Percentiles rank a stretch among this genome's conserved stretches.
Evolutionary conservation across 2,113 vertebrate species (phyloP).

Genomic region (Mormyrus iriodes): DNA sequence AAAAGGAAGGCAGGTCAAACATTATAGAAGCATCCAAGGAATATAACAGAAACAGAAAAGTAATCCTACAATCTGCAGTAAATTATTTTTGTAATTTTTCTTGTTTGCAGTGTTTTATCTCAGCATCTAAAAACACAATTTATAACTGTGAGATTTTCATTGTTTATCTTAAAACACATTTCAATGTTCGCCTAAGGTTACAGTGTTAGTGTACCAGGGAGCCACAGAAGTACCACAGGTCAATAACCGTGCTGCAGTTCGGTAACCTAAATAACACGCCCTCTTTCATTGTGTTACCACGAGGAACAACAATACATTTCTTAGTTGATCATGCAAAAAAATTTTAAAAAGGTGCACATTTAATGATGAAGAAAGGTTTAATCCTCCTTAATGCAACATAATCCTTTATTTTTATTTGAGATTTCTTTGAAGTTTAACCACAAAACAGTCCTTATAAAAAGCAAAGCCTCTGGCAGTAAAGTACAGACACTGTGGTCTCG

Average conservation of each 20-base stretch:
- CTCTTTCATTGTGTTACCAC: neutral
- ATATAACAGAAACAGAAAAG: neutral
- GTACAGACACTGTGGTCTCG: constrained; percentile 9
- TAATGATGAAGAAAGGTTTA: constrained; percentile 21
- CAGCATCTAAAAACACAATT: no score
- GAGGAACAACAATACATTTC: neutral
- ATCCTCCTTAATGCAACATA: constrained; percentile 20
- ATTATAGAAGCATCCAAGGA: neutral
- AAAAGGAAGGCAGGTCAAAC: neutral
- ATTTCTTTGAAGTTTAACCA: constrained; percentile 24
- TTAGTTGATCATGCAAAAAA: neutral
- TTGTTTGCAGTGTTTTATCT: no score
- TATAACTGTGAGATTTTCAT: no score
- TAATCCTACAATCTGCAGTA: neutral
- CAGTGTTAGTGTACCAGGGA: neutral
- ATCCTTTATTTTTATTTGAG: constrained; percentile 21
- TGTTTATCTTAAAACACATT: neutral
- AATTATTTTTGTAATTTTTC: no score
- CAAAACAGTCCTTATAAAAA: constrained; percentile 21
- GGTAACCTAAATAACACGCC: neutral
- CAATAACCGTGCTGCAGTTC: neutral
- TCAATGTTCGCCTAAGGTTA: neutral
- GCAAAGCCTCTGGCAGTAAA: constrained; percentile 14
- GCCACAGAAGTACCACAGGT: neutral
- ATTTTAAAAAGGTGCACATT: constrained; percentile 10